Conservation (phyloP, 2,888 invertebrate species). For the Heliconius ismenius region DNA sequence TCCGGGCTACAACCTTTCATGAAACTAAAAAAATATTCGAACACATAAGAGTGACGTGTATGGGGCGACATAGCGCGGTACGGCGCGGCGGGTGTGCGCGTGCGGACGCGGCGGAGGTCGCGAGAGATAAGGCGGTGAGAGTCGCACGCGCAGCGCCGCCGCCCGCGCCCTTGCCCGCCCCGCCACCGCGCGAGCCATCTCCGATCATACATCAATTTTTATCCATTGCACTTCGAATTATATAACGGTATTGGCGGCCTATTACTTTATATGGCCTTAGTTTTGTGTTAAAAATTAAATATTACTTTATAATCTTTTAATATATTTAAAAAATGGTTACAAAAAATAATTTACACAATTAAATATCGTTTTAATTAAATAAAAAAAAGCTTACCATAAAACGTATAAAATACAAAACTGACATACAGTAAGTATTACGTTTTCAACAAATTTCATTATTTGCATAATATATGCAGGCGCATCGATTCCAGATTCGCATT, state of each 20-base stretch:
- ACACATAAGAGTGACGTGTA: conserved; percentile 66
- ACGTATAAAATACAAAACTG: conserved; percentile 32
- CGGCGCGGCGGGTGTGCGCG: conserved; percentile 75
- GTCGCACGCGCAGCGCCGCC: conserved; percentile 71
- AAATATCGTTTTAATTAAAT: not conserved
- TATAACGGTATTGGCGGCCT: conserved; percentile 74
- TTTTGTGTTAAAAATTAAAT: not conserved
- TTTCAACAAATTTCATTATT: conserved; percentile 68
- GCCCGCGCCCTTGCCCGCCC: conserved; percentile 63
- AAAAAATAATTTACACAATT: not conserved
- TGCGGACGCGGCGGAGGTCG: conserved; percentile 80
- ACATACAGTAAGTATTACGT: conserved; percentile 45
- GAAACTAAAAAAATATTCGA: conserved; percentile 63
- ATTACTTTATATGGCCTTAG: conserved; percentile 49
- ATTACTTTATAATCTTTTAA: not conserved
- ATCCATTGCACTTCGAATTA: conserved; percentile 73
- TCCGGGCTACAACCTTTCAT: conserved; percentile 66
- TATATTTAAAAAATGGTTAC: not conserved
- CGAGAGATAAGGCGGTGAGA: conserved; percentile 81
- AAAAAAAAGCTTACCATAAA: conserved; percentile 15
- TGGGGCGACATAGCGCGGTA: conserved; percentile 72
- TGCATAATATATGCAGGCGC: conserved; percentile 72
- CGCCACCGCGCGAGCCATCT: conserved; percentile 62
- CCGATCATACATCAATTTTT: conserved; percentile 72
- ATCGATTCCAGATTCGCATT: conserved; percentile 63